phyloP scores from a whole-genome alignment of 2,797 vertebrate genomes.

The Sylvia borin region DNA sequence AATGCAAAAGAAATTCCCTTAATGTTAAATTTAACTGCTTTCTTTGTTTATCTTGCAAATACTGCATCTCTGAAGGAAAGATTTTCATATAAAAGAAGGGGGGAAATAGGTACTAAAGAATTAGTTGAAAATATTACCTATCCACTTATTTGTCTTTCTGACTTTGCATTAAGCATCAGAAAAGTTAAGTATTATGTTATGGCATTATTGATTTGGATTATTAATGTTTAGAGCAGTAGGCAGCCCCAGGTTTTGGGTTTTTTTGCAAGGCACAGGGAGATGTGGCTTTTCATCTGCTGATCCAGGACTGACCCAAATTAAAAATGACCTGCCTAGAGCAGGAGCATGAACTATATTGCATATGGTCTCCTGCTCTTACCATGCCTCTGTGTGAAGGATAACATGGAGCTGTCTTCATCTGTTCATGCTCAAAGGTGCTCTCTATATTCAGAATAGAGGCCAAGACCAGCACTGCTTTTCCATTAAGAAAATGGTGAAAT shows the following conservation, averaged over 20 bases:
- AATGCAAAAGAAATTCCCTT: not conserved
- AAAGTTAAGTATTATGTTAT: not conserved
- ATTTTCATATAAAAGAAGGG: not conserved
- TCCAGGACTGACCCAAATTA: not conserved
- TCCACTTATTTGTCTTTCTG: not conserved
- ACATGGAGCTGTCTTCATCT: not conserved
- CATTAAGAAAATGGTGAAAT: not conserved
- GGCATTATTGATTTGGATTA: not conserved
- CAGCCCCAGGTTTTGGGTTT: not conserved
- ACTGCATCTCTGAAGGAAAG: not conserved
- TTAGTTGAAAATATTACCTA: not conserved
- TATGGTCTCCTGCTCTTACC: not conserved
- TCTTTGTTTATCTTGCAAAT: not conserved
- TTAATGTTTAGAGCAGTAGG: not conserved
- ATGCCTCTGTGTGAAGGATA: not conserved
- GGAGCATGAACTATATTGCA: not conserved
- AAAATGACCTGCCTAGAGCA: not conserved
- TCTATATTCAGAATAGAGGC: not conserved
- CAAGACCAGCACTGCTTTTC: not conserved
- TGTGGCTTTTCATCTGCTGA: not conserved
- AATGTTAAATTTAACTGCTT: not conserved
- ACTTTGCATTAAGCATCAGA: fast-evolving
- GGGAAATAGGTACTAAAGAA: not conserved
- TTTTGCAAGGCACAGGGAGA: not conserved
- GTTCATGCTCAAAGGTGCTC: not conserved